These are phyloP conservation scores for Luscinia megarhynchos DNA, from an alignment of 2,797 vertebrate species.

Conservation along the genomic window DNA sequence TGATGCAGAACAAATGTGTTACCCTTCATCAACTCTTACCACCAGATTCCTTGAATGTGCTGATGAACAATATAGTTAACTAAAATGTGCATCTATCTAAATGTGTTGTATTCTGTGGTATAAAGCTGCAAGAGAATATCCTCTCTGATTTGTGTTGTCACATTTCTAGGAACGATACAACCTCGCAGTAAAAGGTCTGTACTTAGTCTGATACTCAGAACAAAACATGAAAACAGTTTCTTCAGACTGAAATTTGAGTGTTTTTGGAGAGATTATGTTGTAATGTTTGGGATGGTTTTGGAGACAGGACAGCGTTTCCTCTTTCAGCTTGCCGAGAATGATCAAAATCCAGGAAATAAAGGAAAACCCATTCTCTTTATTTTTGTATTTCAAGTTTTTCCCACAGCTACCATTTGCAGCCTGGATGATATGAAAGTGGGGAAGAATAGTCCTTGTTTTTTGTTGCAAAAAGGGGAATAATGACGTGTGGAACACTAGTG, in stretches of 20 bases:
- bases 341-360: background rate
- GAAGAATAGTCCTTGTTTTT: background rate
- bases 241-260: background rate
- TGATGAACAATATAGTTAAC: background rate
- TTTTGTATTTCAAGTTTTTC: background rate
- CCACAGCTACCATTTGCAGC: background rate
- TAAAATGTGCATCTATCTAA: background rate
- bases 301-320: background rate
- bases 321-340: background rate
- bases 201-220: background rate
- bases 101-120: background rate
- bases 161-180: background rate
- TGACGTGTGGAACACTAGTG: background rate
- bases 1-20: background rate
- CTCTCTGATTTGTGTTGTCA: background rate
- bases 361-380: background rate
- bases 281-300: background rate
- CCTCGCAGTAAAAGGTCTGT: background rate
- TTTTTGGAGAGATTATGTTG: background rate
- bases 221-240: background rate
- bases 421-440: background rate
- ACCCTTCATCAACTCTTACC: background rate
- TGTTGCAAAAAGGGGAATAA: background rate
- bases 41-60: background rate
- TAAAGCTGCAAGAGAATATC: background rate